phyloP scores from a whole-genome alignment of 2,888 invertebrate species.

The Drosophila paranaensis region DNA sequence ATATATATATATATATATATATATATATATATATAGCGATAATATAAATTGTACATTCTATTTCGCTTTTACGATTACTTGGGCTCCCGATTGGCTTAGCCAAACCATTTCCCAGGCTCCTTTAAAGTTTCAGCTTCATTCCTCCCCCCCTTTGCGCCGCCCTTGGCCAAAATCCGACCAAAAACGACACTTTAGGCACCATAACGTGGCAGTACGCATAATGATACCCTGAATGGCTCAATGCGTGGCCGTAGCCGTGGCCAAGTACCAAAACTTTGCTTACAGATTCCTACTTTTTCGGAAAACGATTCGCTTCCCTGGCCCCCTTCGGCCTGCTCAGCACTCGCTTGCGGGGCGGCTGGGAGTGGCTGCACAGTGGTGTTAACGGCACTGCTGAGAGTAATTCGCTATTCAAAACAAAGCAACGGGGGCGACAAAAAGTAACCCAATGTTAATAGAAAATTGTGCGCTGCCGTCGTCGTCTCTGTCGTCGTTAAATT shows the following conservation, averaged over 20 bases:
- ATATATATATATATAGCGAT: background rate
- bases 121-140: background rate
- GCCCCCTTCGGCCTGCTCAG: background rate
- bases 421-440: constrained; percentile 30
- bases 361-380: constrained; percentile 49
- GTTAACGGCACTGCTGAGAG: constrained; percentile 82
- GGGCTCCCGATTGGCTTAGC: background rate
- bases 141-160: background rate
- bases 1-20: too few species aligned
- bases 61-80: background rate
- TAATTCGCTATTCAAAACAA: constrained; percentile 67
- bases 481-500: constrained; percentile 74
- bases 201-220: constrained; percentile 77
- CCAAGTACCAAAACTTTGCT: constrained; percentile 57
- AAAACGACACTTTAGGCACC: constrained; percentile 64
- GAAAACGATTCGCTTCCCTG: constrained; percentile 58
- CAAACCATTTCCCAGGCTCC: background rate
- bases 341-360: background rate
- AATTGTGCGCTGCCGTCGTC: constrained; percentile 54
- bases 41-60: background rate
- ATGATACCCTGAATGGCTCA: constrained; percentile 74
- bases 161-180: constrained; percentile 16
- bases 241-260: constrained; percentile 41
- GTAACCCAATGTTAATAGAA: constrained; percentile 72
- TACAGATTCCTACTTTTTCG: constrained; percentile 64